Evolutionary conservation across 2,888 invertebrate genomes (phyloP), one percentile per base, ranked within the genome.

Genomic region (Hipparchia sbordonii): DNA sequence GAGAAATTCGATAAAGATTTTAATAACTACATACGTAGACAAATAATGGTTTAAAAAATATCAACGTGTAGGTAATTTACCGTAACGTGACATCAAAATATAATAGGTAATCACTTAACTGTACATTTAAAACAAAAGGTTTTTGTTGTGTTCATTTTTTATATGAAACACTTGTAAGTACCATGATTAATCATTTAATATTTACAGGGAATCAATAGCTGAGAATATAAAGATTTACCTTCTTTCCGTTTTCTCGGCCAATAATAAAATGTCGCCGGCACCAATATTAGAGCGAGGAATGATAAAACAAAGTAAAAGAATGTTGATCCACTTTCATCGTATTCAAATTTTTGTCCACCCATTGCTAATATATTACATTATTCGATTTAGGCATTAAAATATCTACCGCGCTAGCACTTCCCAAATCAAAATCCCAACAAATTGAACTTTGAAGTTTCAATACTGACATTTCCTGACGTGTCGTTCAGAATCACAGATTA

Each of bases 291-390:
- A 60, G 98, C 99, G 90, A 99, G 95, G 92, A 99, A 99, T 77
- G 99, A 99, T 78, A 99, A 94, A 79, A 99, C 95, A 93, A 99
- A 99, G 93, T 99, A 99, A 94, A 98, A 99, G 95, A 99, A 99
- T 77, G 99, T 99, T 83, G 98, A 98, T 84, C 99, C 99, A 94
- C 98, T 98, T 94, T 99, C 99, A 95, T 99, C 99, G 91, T 99
- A 99, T 95, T 99, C 98, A 95, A 99, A 99, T 94, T 99, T 98
- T 95, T 99, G 99, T 82, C 98, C 98, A 86, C 98, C 98, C 99
- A 99, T 99, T 83, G 77, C 87, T 80, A 84, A 79, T 84, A 79
- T 75, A 74, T 77, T 77, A 80, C 81, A 81, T 87, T 85, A 84
- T 84, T 81, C 79, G 77, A 77, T 83, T 84, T 74, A 74, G 77